Evolutionary conservation across 2,113 vertebrate genomes (phyloP).

Genomic region (Sturnira hondurensis): DNA sequence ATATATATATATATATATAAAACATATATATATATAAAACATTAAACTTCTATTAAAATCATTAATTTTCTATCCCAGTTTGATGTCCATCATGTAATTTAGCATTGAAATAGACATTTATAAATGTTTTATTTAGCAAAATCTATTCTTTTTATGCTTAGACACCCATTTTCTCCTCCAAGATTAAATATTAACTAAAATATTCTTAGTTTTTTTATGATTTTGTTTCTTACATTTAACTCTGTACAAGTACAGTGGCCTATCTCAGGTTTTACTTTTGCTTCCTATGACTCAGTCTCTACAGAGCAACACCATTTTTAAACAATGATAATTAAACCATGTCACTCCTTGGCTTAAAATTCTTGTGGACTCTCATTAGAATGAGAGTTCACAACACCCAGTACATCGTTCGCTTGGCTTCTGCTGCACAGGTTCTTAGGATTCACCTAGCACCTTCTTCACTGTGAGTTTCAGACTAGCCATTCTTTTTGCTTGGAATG

Average conservation of each 20-base stretch:
- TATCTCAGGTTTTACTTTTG: not conserved
- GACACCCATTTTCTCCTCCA: not conserved
- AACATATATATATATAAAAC: not conserved
- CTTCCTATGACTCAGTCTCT: not conserved
- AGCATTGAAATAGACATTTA: not conserved
- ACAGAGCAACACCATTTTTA: not conserved
- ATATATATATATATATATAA: not conserved
- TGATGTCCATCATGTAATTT: not conserved
- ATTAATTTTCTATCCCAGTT: not conserved
- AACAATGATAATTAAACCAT: not conserved
- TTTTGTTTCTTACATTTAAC: not conserved
- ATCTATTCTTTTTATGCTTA: not conserved
- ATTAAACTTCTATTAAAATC: not conserved
- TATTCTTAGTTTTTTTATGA: not conserved
- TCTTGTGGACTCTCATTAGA: not conserved
- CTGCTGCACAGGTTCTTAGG: not conserved
- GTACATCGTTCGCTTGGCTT: not conserved
- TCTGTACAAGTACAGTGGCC: not conserved
- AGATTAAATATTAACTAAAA: not conserved
- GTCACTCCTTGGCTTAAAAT: not conserved
- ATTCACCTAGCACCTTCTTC: not conserved
- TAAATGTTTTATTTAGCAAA: not conserved
- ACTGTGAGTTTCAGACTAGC: not conserved
- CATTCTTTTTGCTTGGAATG: not conserved
- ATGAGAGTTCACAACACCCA: not conserved